Percentiles rank a stretch among this genome's conserved stretches.
Evolutionary conservation across 92 coral and sea anemone genomes (phyloP).

Genomic region (Porites evermanni): DNA sequence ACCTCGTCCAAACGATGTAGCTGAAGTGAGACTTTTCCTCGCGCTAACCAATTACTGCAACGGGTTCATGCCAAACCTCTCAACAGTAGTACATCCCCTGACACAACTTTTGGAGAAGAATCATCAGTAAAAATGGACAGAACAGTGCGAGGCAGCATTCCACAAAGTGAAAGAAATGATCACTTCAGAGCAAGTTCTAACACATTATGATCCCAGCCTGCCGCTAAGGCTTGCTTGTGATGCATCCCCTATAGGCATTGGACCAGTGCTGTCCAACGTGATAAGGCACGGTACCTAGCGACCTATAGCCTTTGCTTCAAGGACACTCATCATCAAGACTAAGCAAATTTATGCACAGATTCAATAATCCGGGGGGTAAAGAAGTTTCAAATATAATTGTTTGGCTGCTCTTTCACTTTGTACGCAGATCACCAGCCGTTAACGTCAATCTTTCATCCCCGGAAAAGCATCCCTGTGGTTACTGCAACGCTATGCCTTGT

Average conservation of each 20-base stretch:
- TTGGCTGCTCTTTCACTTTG: slow-evolving; percentile 1
- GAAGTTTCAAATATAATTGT: slow-evolving; percentile 24
- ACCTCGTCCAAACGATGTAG: slow-evolving; percentile 38
- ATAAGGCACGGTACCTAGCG: slow-evolving; percentile 50
- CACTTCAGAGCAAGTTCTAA: slow-evolving; percentile 51
- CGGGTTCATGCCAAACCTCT: slow-evolving; percentile 58
- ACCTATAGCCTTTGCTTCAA: slow-evolving; percentile 41
- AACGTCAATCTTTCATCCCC: slow-evolving; percentile 19
- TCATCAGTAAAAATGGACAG: slow-evolving; percentile 50
- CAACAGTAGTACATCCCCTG: slow-evolving; percentile 61
- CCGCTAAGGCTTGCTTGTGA: slow-evolving; percentile 59
- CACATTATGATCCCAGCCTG: slow-evolving; percentile 65
- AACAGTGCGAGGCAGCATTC: slow-evolving; percentile 36
- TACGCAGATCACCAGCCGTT: slow-evolving; percentile 12
- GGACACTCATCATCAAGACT: slow-evolving; percentile 18
- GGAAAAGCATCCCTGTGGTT: slow-evolving; percentile 23
- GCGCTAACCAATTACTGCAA: slow-evolving; percentile 49
- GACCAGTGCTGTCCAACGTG: slow-evolving; percentile 56
- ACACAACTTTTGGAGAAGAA: slow-evolving; percentile 46
- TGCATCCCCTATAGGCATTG: slow-evolving; percentile 66
- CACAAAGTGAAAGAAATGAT: slow-evolving; percentile 38
- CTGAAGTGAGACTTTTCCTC: slow-evolving; percentile 48
- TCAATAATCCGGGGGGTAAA: slow-evolving; percentile 3
- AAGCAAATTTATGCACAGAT: slow-evolving; percentile 61
- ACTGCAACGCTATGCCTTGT: slow-evolving; percentile 44